Evolutionary conservation across 2,113 vertebrate genomes (phyloP).

Genomic region (Podiceps cristatus): DNA sequence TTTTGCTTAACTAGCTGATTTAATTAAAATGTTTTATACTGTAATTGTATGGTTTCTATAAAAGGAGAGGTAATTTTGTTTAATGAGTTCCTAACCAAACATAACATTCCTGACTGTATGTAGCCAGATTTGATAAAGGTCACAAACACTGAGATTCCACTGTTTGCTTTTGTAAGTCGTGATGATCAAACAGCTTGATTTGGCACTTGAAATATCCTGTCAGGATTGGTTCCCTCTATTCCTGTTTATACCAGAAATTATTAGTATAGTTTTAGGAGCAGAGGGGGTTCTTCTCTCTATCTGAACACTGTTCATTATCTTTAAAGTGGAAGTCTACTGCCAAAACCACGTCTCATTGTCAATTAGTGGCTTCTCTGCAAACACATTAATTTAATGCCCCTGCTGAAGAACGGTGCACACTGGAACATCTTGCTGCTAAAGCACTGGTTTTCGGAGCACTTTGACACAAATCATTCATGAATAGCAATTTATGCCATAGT

Average conservation of each 20-base stretch:
- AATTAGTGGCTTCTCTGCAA: constrained; percentile 54
- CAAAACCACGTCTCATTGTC: constrained; percentile 30
- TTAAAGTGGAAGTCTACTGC: constrained; percentile 24
- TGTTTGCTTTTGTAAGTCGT: constrained; percentile 62
- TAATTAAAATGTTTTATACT: constrained; percentile 74
- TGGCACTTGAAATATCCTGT: constrained; percentile 50
- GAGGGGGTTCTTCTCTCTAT: neutral
- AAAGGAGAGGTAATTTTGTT: constrained; percentile 67
- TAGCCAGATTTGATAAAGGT: constrained; percentile 71
- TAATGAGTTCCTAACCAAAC: constrained; percentile 68
- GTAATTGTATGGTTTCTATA: constrained; percentile 66
- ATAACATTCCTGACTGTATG: constrained; percentile 42
- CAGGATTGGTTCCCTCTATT: constrained; percentile 31
- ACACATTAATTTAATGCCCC: constrained; percentile 69
- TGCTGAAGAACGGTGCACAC: neutral
- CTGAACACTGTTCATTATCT: constrained; percentile 36
- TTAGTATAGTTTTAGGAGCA: neutral
- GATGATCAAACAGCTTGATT: constrained; percentile 70
- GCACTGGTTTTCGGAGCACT: neutral
- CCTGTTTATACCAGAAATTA: constrained; percentile 46
- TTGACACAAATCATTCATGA: constrained; percentile 60
- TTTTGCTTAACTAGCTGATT: constrained; percentile 71
- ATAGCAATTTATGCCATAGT: neutral
- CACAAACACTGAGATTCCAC: constrained; percentile 10
- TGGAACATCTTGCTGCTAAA: constrained; percentile 52